A percentile compares a stretch with the other conserved stretches of the same genome.
Evolutionary conservation across 1,140 invertebrate genomes (phyloP).

Genomic region (Drosophila funebris): DNA sequence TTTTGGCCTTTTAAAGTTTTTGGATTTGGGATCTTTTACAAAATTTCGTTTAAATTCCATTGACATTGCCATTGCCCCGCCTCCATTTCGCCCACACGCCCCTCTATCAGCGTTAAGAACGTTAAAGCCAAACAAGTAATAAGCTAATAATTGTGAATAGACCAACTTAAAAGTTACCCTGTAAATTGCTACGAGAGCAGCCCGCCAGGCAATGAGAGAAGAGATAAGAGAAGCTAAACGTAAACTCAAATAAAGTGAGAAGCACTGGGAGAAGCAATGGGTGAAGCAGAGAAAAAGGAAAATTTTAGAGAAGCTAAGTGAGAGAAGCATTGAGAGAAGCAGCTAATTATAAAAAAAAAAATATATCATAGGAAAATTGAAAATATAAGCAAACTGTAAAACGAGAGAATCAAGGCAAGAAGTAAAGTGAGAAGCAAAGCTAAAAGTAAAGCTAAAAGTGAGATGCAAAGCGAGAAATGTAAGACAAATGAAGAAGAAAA

Average conservation of each 20-base stretch:
- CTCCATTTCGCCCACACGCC: neutral
- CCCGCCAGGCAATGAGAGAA: too few relatives aligned
- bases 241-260: neutral
- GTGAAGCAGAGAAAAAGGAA: neutral
- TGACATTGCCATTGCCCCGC: slow-evolving; percentile 28
- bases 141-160: neutral
- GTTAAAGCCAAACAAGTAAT: slow-evolving; percentile 56
- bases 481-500: neutral
- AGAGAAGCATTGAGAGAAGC: neutral
- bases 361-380: neutral
- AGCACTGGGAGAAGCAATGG: neutral
- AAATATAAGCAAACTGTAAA: neutral
- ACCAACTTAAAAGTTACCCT: slow-evolving; percentile 1
- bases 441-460: too few relatives aligned
- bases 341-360: too few relatives aligned
- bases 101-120: slow-evolving; percentile 24
- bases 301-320: neutral
- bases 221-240: neutral
- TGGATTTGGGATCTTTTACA: slow-evolving; percentile 40
- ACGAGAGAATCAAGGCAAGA: neutral
- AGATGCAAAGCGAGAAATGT: too few relatives aligned
- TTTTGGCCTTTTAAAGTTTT: slow-evolving; percentile 25
- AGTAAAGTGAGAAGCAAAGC: neutral
- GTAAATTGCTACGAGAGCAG: neutral
- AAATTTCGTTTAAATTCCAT: slow-evolving; percentile 78